Conservation (phyloP, 2,113 vertebrate species). For the Malaclemys terrapin region DNA sequence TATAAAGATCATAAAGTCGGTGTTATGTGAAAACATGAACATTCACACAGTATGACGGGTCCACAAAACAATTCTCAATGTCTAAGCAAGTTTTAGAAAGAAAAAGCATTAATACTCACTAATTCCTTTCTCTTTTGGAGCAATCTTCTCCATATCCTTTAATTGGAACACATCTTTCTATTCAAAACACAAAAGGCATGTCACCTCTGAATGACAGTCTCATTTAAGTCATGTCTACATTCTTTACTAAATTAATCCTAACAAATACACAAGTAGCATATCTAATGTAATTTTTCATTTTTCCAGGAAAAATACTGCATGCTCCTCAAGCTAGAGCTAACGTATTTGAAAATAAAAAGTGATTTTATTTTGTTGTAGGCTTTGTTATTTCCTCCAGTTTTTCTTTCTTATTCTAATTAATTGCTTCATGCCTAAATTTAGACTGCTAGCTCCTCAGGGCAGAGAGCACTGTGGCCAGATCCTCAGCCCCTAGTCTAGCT, state of each 20-base stretch:
- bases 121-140: constrained; percentile 97
- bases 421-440: background rate
- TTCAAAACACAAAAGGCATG: constrained; percentile 48
- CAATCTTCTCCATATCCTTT: constrained; percentile 98
- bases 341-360: background rate
- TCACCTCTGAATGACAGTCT: constrained; percentile 25
- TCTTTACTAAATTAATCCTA: background rate
- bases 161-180: constrained; percentile 99
- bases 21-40: background rate
- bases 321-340: background rate
- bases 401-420: background rate
- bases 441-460: background rate
- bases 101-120: constrained; percentile 84
- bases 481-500: background rate
- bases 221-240: background rate
- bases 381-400: background rate
- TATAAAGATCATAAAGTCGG: background rate
- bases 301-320: background rate
- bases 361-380: background rate
- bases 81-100: background rate
- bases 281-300: background rate
- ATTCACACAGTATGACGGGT: background rate
- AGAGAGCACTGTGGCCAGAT: background rate
- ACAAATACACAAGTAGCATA: constrained; percentile 2
- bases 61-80: background rate